Base-by-base conservation (phyloP, 2,113 vertebrate species). In the Vicugna pacos region DNA sequence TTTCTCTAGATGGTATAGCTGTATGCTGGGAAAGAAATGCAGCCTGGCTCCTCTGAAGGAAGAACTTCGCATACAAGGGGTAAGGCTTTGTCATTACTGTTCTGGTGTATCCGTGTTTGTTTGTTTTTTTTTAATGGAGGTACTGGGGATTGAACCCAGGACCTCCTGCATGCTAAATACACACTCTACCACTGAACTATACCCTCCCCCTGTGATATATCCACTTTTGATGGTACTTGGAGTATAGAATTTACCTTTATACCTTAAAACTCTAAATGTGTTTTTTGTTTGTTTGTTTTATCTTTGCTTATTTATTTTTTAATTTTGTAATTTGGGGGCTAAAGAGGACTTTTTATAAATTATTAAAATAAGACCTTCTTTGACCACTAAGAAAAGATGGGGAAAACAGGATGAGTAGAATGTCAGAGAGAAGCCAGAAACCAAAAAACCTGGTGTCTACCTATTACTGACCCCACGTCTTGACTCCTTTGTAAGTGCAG, bases 1-100 rank as follows among this genome's bases (percentile, higher is more conserved):
- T 17, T 24, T 17, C 12, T 17, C 42, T 60, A 99, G 99, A 93
- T 99, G 99, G 99, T 99, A 99, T 98, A 99, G 99, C 97, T 99
- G 99, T 98, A 99, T 99, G 99, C 98, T 99, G 98, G 99, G 99
- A 77, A 99, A 99, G 98, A 99, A 99, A 97, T 99, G 99, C 94
- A 99, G 99, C 98, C 98, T 99, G 98, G 98, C 99, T 46, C 99
- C 99, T 80, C 97, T 99, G 98, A 99, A 99, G 97, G 99, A 99
- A 97, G 99, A 99, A 97, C 99, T 99, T 97, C 99, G 99, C 88
- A 99, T 99, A 89, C 99, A 99, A 96, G 99, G 99, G 98, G 99
- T 99, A 98, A 99, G 99, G 98, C 80, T 93, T 60, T 79, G 5
- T 16, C 0, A 16, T 93, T 69, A 38, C 8, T 12, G 1, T 79